Evolutionary conservation across 1,140 invertebrate species (phyloP).

Genomic region (Drosophila insularis): DNA sequence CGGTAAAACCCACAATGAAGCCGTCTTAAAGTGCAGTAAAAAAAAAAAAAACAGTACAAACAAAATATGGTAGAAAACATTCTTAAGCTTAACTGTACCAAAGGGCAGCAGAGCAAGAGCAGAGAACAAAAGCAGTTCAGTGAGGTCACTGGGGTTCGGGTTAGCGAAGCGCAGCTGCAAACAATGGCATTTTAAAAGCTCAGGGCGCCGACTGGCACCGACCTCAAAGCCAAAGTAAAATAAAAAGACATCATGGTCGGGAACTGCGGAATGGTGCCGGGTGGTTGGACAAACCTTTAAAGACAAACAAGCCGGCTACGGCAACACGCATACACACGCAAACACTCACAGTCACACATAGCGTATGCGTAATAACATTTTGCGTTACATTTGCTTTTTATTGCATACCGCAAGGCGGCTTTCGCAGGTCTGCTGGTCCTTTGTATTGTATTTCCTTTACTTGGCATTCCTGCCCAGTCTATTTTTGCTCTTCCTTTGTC

Average conservation of each 20-base stretch:
- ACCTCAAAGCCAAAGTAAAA: conserved; percentile 27
- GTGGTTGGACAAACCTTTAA: conserved; percentile 47
- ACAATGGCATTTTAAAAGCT: conserved; percentile 77
- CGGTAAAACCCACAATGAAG: conserved; percentile 25
- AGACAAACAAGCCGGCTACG: conserved; percentile 58
- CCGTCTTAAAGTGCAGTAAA: conserved; percentile 21
- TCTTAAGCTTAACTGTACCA: conserved; percentile 25
- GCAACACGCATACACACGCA: conserved; percentile 15
- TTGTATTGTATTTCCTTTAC: conserved; percentile 36
- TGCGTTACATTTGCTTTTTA: conserved; percentile 81
- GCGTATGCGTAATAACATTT: conserved; percentile 79
- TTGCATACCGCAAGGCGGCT: conserved; percentile 75
- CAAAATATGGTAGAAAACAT: conserved; percentile 19
- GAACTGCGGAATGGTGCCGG: neutral
- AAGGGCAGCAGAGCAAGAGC: conserved; percentile 22
- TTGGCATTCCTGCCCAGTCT: conserved; percentile 30
- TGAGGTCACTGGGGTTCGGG: conserved; percentile 55
- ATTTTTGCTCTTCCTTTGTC: conserved; percentile 49
- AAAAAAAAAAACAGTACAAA: conserved; percentile 18
- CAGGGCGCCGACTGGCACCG: conserved; percentile 31
- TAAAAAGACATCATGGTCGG: neutral
- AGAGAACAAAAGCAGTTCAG: conserved; percentile 13
- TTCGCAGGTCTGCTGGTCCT: conserved; percentile 27
- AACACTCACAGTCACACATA: conserved; percentile 38
- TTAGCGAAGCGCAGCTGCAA: conserved; percentile 70